Percentiles rank a stretch among this genome's conserved stretches.
Conservation (phyloP, 2,797 vertebrate genomes). For the Gadopsis bispinosus region DNA sequence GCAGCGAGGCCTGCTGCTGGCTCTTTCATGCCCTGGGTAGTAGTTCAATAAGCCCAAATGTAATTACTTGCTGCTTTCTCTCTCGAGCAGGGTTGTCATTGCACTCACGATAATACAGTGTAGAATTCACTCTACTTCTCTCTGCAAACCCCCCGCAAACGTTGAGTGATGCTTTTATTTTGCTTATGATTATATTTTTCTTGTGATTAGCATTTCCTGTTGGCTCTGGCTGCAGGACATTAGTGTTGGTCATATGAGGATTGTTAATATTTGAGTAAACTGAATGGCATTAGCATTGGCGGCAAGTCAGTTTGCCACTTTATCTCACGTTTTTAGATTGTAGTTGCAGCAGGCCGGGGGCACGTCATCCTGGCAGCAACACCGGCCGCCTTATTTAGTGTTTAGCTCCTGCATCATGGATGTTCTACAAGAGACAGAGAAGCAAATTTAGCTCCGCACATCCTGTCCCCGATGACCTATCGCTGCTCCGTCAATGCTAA, state of each 20-base stretch:
- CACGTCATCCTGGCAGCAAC: conserved; percentile 9
- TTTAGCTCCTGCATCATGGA: conserved; percentile 17
- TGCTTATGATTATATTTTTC: conserved; percentile 26
- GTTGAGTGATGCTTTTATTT: conserved; percentile 31
- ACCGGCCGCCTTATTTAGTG: conserved; percentile 9
- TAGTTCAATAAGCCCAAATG: conserved; percentile 30
- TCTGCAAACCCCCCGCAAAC: conserved; percentile 9
- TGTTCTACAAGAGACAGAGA: conserved; percentile 17
- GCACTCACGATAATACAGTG: conserved; percentile 17
- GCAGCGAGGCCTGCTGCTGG: conserved; percentile 1
- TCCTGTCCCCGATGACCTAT: conserved; percentile 48
- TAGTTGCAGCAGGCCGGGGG: conserved; percentile 11
- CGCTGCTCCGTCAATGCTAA: conserved; percentile 17
- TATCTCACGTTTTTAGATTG: conserved; percentile 1
- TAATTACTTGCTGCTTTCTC: conserved; percentile 39
- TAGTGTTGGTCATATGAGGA: conserved; percentile 15
- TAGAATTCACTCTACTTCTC: conserved; percentile 24
- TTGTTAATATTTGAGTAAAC: conserved; percentile 44
- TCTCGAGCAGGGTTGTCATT: conserved; percentile 27
- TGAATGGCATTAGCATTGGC: conserved; percentile 11
- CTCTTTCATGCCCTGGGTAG: conserved; percentile 19
- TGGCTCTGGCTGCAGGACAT: conserved; percentile 9
- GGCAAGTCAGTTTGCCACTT: conserved; percentile 22
- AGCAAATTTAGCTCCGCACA: conserved; percentile 1
- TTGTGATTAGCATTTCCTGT: conserved; percentile 28